A percentile compares a stretch with the other conserved stretches of the same genome.
phyloP scores from a whole-genome alignment of 2,888 invertebrate genomes.

The Portevinia maculata region DNA sequence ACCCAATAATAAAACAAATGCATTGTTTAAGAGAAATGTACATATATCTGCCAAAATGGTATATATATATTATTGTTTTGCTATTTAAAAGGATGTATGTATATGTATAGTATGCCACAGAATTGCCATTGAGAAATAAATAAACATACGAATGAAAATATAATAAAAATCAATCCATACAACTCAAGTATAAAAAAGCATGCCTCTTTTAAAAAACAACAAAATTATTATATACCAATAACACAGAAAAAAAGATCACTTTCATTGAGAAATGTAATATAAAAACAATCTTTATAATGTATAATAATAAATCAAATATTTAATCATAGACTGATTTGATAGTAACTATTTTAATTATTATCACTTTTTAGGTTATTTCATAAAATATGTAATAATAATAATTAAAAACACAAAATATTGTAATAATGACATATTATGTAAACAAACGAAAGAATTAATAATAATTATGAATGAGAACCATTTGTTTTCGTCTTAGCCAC shows the following conservation, averaged over 20 bases:
- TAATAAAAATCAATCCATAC: slow-evolving; percentile 18
- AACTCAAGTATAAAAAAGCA: slow-evolving; percentile 37
- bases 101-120: slow-evolving; percentile 66
- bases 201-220: slow-evolving; percentile 40
- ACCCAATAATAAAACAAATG: neutral
- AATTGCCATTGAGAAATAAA: slow-evolving; percentile 67
- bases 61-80: slow-evolving; percentile 40
- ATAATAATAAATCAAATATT: slow-evolving; percentile 76
- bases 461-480: slow-evolving; percentile 10
- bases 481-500: slow-evolving; percentile 38
- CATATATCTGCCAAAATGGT: no score
- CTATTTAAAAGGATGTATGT: slow-evolving; percentile 33
- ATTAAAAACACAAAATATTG: slow-evolving; percentile 36
- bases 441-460: slow-evolving; percentile 12
- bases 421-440: slow-evolving; percentile 42
- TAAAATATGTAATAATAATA: slow-evolving; percentile 50
- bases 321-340: slow-evolving; percentile 83
- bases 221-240: slow-evolving; percentile 52
- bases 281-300: slow-evolving; percentile 37
- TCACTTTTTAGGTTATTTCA: slow-evolving; percentile 74
- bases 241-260: slow-evolving; percentile 44
- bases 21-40: no score
- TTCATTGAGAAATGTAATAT: slow-evolving; percentile 68
- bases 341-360: slow-evolving; percentile 80
- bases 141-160: slow-evolving; percentile 19